Percentiles rank a stretch among this genome's conserved stretches.
phyloP scores from a whole-genome alignment of 1,140 invertebrate genomes.

The Sarcophaga peregrina region DNA sequence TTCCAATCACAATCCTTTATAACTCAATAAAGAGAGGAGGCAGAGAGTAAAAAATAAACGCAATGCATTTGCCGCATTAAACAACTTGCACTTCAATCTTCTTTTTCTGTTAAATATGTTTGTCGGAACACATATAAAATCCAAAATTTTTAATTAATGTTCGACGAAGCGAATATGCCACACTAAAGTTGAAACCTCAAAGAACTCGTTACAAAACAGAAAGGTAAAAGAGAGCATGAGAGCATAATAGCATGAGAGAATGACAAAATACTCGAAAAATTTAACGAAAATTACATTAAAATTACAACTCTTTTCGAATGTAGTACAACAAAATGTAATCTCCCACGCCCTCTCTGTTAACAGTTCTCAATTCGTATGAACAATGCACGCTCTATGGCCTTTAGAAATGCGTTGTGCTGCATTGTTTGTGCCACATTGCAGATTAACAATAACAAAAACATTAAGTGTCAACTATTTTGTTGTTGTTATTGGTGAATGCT shows the following conservation, averaged over 20 bases:
- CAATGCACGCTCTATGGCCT: no score
- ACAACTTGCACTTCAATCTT: no score
- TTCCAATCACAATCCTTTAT: no score
- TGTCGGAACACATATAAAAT: conserved; percentile 41
- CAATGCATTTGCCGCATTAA: no score
- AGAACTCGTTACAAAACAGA: neutral
- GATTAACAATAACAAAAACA: neutral
- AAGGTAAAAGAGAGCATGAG: no score
- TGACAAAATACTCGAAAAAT: neutral
- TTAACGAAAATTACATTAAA: neutral
- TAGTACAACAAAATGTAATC: neutral
- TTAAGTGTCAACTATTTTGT: conserved; percentile 10
- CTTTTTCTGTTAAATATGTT: no score
- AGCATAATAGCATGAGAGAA: neutral
- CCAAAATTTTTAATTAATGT: conserved; percentile 42
- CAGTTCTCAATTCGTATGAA: no score
- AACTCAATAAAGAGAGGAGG: no score
- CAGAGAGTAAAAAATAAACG: no score
- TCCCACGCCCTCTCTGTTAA: neutral
- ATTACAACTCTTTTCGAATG: neutral
- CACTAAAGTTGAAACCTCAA: no score
- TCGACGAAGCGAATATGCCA: conserved; percentile 37
- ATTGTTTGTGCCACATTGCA: neutral
- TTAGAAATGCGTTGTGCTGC: neutral
- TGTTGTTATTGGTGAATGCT: neutral